Conservation (phyloP, 1,140 invertebrate genomes). For the Pseudomyrmex dendroicus region DNA sequence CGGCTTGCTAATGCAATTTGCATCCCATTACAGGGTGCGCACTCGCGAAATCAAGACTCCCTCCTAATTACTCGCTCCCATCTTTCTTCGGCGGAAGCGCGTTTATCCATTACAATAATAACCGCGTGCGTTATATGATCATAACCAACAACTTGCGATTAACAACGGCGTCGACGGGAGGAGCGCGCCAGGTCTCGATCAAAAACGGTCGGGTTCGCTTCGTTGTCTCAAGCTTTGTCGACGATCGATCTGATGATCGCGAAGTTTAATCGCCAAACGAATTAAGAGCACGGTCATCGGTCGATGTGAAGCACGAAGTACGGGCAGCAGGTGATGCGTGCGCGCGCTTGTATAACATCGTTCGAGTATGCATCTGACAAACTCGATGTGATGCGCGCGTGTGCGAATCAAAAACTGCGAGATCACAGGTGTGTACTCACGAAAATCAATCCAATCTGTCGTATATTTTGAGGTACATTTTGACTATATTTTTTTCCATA, state of each 20-base stretch:
- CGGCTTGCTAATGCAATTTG: slow-evolving; percentile 53
- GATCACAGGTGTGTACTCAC: neutral
- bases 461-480: neutral
- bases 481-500: too few species aligned
- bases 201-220: neutral
- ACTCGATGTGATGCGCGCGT: slow-evolving; percentile 7
- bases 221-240: slow-evolving; percentile 34
- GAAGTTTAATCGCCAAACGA: slow-evolving; percentile 65
- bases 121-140: slow-evolving; percentile 57
- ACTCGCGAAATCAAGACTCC: slow-evolving; percentile 64
- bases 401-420: neutral
- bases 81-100: slow-evolving; percentile 62
- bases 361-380: slow-evolving; percentile 69
- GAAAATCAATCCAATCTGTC: slow-evolving; percentile 9
- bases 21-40: slow-evolving; percentile 45
- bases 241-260: slow-evolving; percentile 18
- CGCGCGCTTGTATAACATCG: slow-evolving; percentile 24
- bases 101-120: slow-evolving; percentile 72
- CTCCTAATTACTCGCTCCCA: slow-evolving; percentile 51
- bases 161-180: slow-evolving; percentile 53
- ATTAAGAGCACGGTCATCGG: slow-evolving; percentile 68
- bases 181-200: slow-evolving; percentile 28
- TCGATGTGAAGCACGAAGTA: slow-evolving; percentile 36
- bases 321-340: slow-evolving; percentile 60
- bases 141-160: slow-evolving; percentile 63